Evolutionary conservation across 2,888 invertebrate genomes (phyloP).

Genomic region (Linyphia triangularis): DNA sequence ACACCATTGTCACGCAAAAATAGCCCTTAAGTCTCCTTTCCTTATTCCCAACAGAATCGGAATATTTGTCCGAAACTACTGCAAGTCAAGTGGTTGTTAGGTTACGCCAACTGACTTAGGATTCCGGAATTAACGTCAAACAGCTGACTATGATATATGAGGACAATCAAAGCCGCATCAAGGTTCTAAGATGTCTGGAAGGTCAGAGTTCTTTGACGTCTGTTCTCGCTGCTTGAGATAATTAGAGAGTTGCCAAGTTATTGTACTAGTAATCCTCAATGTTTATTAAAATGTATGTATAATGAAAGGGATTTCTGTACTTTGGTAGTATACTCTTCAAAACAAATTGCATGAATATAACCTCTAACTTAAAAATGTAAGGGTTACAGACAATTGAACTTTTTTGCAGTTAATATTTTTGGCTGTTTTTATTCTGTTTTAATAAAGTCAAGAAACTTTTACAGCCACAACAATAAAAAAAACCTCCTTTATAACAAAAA

Average conservation of each 20-base stretch:
- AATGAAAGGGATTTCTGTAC: too few relatives aligned
- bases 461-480: too few relatives aligned
- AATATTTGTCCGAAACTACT: not conserved
- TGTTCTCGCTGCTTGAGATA: not conserved
- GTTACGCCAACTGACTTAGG: not conserved
- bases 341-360: too few relatives aligned
- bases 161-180: not conserved
- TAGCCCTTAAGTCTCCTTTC: not conserved
- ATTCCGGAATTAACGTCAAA: not conserved
- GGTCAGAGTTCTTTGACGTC: not conserved
- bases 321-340: too few relatives aligned
- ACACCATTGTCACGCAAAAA: not conserved
- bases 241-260: not conserved
- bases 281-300: too few relatives aligned
- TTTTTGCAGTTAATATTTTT: too few relatives aligned
- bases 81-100: conserved; percentile 3
- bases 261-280: too few relatives aligned
- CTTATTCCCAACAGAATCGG: not conserved
- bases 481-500: too few relatives aligned
- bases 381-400: too few relatives aligned
- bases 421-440: too few relatives aligned
- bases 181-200: not conserved
- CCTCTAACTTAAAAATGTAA: too few relatives aligned
- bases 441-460: too few relatives aligned
- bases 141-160: conserved; percentile 3